A percentile compares a stretch with the other conserved stretches of the same genome.
Conservation (phyloP, 2,113 vertebrate species). For the Anoplopoma fimbria region DNA sequence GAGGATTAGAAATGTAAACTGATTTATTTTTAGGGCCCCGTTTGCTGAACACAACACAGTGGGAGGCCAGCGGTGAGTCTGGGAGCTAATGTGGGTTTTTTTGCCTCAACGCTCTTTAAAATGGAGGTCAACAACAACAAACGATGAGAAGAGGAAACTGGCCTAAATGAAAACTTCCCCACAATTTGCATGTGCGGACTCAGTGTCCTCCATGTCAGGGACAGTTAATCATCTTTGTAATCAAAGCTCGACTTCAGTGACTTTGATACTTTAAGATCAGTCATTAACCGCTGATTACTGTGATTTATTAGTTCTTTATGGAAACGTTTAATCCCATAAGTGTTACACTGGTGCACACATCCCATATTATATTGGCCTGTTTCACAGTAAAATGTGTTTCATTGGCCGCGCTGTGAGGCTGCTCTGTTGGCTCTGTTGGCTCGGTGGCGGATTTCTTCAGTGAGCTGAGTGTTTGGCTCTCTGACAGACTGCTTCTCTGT, state of each 20-base stretch:
- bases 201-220: no score
- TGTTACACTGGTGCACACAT: conserved; percentile 5
- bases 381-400: conserved; percentile 31
- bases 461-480: conserved; percentile 15
- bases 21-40: conserved; percentile 1
- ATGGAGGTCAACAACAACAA: not conserved
- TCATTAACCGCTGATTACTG: not conserved
- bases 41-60: not conserved
- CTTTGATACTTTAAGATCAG: not conserved
- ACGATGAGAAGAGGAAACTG: not conserved
- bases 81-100: conserved; percentile 1
- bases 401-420: not conserved
- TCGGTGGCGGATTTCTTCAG: conserved; percentile 5
- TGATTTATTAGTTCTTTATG: conserved; percentile 13
- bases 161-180: not conserved
- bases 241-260: not conserved
- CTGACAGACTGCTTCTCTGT: conserved; percentile 12
- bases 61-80: not conserved
- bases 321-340: not conserved
- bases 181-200: not conserved
- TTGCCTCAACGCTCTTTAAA: conserved; percentile 3
- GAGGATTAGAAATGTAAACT: conserved; percentile 36
- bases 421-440: conserved; percentile 15
- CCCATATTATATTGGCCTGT: conserved; percentile 30
- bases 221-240: not conserved